Evolutionary conservation across 2,888 invertebrate genomes (phyloP), one percentile per base, ranked within the genome.

Genomic region (Tipula helvola): DNA sequence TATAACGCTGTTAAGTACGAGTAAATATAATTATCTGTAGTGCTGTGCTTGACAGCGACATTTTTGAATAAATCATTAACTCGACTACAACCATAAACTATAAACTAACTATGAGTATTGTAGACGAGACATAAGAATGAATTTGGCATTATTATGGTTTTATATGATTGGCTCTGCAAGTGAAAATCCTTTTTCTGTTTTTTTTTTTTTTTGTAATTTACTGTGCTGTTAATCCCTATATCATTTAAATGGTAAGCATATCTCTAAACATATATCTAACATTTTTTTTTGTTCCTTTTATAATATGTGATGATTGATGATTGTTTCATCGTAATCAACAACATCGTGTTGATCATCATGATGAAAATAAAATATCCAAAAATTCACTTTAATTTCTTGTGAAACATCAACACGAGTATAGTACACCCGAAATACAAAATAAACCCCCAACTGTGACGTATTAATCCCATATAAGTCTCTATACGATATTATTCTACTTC

Each of bases 391-490:
- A 71, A 28, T 71, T 71, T 71, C 71, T 71, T 71, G 28, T 71
- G 71, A 71, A 71, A 71, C 10, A 28, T 71, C 28, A 71, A 71
- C 71, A 71, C 71, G 71, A 28, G 18, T 52, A 52, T 16, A 52
- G 12, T 71, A 71, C 28, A 71, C 71, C 28, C 71, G 28, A 71
- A 71, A 71, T 71, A 71, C 10, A 71, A 71, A 71, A 28, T 71
- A 71, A 71, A 71, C 84, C 41, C 84, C 84, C 84, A 84, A 84
- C 84, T 84, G 84, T 84, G 84, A 84, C 84, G 84, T 84, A 84
- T 39, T 84, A 84, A 84, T 84, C 84, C 84, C 28, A 16, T 84
- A 84, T 84, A 84, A 84, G 84, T 39, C 84, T 84, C 84, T 36
- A 39, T 84, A 39, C 84, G 71, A 71, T 71, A 71, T 71, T 71